These are phyloP conservation scores for Periphyllus acericola DNA, from an alignment of 2,888 invertebrate genomes.

Conservation along the genomic window DNA sequence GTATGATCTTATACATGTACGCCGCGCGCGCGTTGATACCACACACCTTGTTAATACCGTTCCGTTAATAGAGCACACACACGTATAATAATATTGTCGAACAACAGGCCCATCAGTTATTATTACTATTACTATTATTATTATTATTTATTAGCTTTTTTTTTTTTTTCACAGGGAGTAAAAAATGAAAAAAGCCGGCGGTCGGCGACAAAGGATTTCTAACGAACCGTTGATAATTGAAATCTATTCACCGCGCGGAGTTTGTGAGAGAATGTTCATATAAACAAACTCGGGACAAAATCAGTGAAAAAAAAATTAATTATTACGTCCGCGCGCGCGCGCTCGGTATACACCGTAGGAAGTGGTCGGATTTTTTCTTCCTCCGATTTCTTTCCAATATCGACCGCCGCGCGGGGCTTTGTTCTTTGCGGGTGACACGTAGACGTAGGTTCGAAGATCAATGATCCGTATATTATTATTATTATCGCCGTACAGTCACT, in stretches of 20 bases:
- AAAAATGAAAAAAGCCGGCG: conserved; percentile 41
- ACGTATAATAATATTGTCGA: neutral
- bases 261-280: conserved; percentile 53
- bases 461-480: conserved; percentile 38
- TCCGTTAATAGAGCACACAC: conserved; percentile 50
- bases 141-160: conserved; percentile 16
- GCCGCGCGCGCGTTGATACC: conserved; percentile 20
- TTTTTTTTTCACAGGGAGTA: conserved; percentile 25
- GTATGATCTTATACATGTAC: neutral
- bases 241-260: conserved; percentile 58
- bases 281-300: conserved; percentile 57
- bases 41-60: conserved; percentile 46
- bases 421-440: conserved; percentile 56
- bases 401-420: conserved; percentile 28
- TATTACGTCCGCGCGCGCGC: conserved; percentile 51
- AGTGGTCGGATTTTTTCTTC: conserved; percentile 30
- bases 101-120: neutral
- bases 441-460: conserved; percentile 58
- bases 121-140: conserved; percentile 44
- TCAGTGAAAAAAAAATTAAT: conserved; percentile 48
- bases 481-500: neutral
- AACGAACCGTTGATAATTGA: conserved; percentile 62
- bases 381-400: conserved; percentile 45
- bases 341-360: neutral
- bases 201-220: conserved; percentile 61